Evolutionary conservation across 2,113 vertebrate genomes (phyloP).

Genomic region (Chascanopsetta lugubris): DNA sequence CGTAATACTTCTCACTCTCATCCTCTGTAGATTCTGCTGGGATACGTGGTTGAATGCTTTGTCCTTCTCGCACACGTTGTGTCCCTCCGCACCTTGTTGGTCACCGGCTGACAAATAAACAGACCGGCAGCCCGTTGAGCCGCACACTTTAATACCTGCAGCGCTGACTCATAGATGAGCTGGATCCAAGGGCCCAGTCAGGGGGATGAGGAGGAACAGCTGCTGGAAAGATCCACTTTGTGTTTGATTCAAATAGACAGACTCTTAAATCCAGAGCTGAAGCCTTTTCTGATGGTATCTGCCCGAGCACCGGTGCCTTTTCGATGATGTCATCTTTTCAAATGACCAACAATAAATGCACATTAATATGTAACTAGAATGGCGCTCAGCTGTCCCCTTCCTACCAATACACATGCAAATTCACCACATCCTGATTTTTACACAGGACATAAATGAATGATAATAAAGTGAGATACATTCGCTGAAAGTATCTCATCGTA

Average conservation of each 20-base stretch:
- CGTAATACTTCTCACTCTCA: conserved; percentile 70
- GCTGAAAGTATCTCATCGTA: too few species aligned
- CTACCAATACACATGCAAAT: too few species aligned
- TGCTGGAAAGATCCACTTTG: conserved; percentile 13
- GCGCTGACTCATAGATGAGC: conserved; percentile 3
- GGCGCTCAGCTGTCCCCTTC: too few species aligned
- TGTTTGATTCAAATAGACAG: not conserved
- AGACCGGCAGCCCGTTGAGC: conserved; percentile 7
- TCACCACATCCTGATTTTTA: too few species aligned
- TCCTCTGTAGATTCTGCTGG: conserved; percentile 38
- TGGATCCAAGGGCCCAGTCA: not conserved
- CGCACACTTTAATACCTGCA: not conserved
- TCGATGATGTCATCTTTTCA: not conserved
- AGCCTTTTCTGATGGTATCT: not conserved
- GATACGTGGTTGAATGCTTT: conserved; percentile 31
- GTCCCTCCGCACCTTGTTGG: conserved; percentile 30
- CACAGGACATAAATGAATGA: too few species aligned
- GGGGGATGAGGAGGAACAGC: conserved; percentile 5
- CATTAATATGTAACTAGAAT: too few species aligned
- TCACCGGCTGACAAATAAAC: conserved; percentile 46
- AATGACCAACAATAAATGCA: too few species aligned
- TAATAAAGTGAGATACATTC: too few species aligned
- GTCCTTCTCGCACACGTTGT: conserved; percentile 5
- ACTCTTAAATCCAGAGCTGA: too few species aligned
- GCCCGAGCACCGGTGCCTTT: not conserved